Base-by-base conservation (phyloP, 2,113 vertebrate genomes). In the Pimephales promelas region DNA sequence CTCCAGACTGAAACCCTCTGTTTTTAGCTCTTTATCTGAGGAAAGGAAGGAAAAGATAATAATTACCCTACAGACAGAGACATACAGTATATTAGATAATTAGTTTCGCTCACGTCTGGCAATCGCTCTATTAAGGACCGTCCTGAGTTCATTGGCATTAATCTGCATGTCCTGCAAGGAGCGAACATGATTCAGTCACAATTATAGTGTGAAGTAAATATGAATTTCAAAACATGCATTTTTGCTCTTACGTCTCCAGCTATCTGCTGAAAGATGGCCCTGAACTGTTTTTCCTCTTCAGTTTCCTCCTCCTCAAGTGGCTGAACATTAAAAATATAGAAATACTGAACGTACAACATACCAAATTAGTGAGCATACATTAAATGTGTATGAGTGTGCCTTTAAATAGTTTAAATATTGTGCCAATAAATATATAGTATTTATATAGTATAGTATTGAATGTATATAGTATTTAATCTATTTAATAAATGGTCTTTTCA, bases 141-240 rank as follows among this genome's bases (percentile, higher is more conserved):
- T 95, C 89, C 93, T 96, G 70, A 99, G 96, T 89, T 99, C 98
- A n/a, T 95, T 96, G 81, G 97, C 97, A 66, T 95, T 96, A 90
- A 99, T 95, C 89, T 99, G 95, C 97, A 99, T 97, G 85, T 99
- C 98, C 98, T 99, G 89, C 70, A 84, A 20, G 68, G 81, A 90
- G 86, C 2, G 82, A 22, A 84, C 20, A 66, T 10, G 40, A 40
- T 9, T 40, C 9, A 49, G 9, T 40, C 61, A 78, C n/a, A 16
- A 18, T n/a, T 22, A 70, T 18, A 20, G 74, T 59, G 9, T 43
- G 13, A 80, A 79, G 45, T 62, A 16, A 64, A 14, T 43, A 24
- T 52, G 1, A 28, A 4, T 5, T 31, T 72, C 5, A 14, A 14
- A 22, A 72, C 18, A 11, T 79, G 36, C 61, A 24, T 68, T 85